phyloP scores from a whole-genome alignment of 2,797 vertebrate species.

The Geotrypetes seraphini region DNA sequence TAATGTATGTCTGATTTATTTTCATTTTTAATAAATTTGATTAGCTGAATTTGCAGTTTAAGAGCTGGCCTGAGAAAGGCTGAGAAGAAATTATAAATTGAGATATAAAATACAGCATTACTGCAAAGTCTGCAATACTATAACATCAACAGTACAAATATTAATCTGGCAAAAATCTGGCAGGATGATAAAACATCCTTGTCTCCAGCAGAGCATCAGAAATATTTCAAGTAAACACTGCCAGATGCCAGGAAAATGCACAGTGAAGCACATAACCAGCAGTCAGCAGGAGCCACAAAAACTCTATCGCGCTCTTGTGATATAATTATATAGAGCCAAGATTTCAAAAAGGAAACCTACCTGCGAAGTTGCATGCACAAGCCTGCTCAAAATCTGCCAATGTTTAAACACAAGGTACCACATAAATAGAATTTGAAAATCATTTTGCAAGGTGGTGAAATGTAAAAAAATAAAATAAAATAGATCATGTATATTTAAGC shows the following conservation, averaged over 20 bases:
- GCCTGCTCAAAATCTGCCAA: too few species aligned
- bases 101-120: constrained; percentile 21
- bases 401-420: too few species aligned
- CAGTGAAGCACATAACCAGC: constrained; percentile 26
- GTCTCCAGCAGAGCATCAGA: constrained; percentile 33
- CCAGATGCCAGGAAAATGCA: constrained; percentile 26
- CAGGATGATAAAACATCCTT: constrained; percentile 24
- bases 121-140: constrained; percentile 18
- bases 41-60: constrained; percentile 11
- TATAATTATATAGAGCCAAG: too few species aligned
- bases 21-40: constrained; percentile 10
- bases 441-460: too few species aligned
- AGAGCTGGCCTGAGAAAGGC: constrained; percentile 7
- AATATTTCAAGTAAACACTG: constrained; percentile 44
- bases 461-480: too few species aligned
- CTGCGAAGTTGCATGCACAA: too few species aligned
- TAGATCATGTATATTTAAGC: too few species aligned
- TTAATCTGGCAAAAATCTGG: constrained; percentile 39
- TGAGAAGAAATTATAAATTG: constrained; percentile 14
- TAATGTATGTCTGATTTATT: constrained; percentile 2
- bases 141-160: constrained; percentile 33
- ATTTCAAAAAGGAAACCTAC: too few species aligned
- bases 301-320: too few species aligned
- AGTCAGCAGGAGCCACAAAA: constrained; percentile 33
- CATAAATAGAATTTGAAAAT: too few species aligned